These are phyloP conservation scores for Setophaga kirtlandii DNA, from an alignment of 2,113 vertebrate species.

Conservation along the genomic window DNA sequence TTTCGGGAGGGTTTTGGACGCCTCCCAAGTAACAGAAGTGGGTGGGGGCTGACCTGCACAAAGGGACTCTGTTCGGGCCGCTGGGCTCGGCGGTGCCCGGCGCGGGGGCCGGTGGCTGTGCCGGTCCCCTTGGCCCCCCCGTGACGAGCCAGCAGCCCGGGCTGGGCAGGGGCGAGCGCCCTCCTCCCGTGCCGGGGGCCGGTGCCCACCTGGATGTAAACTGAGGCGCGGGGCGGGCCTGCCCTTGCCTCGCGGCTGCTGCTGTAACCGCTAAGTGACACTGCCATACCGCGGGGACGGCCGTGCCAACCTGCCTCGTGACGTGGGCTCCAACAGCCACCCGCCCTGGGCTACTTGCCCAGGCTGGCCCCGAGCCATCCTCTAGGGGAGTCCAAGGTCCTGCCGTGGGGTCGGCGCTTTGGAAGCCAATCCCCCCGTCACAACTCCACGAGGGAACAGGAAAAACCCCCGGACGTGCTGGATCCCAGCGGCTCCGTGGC, in stretches of 20 bases:
- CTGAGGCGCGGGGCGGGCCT: not conserved
- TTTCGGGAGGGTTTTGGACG: constrained; percentile 21
- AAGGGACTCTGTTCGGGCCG: not conserved
- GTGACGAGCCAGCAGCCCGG: not conserved
- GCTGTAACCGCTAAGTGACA: constrained; percentile 15
- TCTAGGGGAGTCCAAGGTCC: constrained; percentile 27
- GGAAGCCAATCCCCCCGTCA: not conserved
- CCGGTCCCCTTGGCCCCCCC: rapidly evolving
- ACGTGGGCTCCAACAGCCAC: constrained; percentile 19
- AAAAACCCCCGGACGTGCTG: rapidly evolving
- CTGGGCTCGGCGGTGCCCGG: not conserved
- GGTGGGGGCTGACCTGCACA: not conserved
- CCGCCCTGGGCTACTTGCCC: constrained; percentile 33
- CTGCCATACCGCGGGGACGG: not conserved
- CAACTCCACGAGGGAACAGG: rapidly evolving
- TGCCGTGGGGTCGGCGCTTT: rapidly evolving
- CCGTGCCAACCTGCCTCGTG: constrained; percentile 42
- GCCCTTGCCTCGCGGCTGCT: not conserved
- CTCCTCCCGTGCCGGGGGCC: rapidly evolving
- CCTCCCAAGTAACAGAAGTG: not conserved
- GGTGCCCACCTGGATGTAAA: not conserved
- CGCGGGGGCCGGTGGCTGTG: not conserved
- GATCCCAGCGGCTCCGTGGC: not conserved
- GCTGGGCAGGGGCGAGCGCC: rapidly evolving
- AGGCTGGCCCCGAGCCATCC: not conserved